Base-by-base conservation (phyloP, 2,888 invertebrate genomes). In the Exephanes ischioxanthus region DNA sequence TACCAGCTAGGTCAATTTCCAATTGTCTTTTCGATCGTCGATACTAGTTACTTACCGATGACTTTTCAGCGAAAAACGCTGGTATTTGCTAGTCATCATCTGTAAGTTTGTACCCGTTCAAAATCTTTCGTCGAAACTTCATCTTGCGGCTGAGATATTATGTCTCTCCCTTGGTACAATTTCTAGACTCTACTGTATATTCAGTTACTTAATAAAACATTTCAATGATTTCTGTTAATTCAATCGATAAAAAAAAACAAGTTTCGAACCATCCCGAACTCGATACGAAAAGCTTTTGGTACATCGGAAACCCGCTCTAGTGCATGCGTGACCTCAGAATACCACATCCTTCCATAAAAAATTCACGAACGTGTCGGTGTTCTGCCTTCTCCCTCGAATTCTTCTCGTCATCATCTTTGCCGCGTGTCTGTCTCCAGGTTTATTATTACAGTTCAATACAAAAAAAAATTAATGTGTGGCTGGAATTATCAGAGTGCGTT, bases 351-450 rank as follows among this genome's bases (percentile, higher is more conserved):
- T 51, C 51, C 66, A 86, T 86, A 72, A 83, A 82, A 80, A 87
- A 87, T 88, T 87, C 86, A 86, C 86, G 77, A 87, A 84, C 84
- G 84, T 87, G 87, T 88, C 83, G 85, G 71, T 86, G 63, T 86
- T 58, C 80, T 77, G 58, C 73, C 67, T 51, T 66, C 75, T 79
- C 79, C 63, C 70, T 80, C 68, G 73, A 79, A 68, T 81, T 81
- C 88, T 89, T 89, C 73, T 80, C 84, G 80, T 87, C 80, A 11
- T 61, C 61, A 61, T 80, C 81, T 89, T 87, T 81, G 80, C 72
- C 87, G 85, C 79, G 84, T 84, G 89, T 88, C 91, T 92, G 92
- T 92, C 93, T 92, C 91, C 92, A 88, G 89, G 90, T 92, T 83
- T 83, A 41, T 9, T 41, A 41, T 37, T 37, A 9, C 2, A 41